Base-by-base conservation (phyloP, 1,140 invertebrate species). In the Aphelenchoides fujianensis region DNA sequence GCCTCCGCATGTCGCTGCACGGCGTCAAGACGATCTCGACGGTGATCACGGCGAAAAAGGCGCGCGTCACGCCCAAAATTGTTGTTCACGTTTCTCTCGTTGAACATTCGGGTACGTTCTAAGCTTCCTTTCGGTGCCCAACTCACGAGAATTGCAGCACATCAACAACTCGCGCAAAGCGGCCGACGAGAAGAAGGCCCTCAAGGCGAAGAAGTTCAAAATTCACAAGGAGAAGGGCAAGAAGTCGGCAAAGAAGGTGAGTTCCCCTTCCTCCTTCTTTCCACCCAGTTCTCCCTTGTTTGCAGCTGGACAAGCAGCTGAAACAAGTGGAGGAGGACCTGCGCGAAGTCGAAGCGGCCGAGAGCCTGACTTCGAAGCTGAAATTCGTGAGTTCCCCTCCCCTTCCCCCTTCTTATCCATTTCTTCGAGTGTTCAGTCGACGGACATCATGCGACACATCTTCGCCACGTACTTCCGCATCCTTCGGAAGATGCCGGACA, bases 391-490 rank as follows among this genome's bases (percentile, higher is more conserved):
- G 77, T 74, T 72, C n/a, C n/a, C n/a, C n/a, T n/a, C n/a, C n/a
- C n/a, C 23, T 35, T 66, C 36, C 36, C n/a, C 37, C 23, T 19
- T 31, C 16, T 66, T 30, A 23, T 66, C 31, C n/a, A 30, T 62
- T 12, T 0, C 7, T 31, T 48, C 23, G 3, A 1, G 3, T 62
- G 30, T 79, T 74, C 77, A 88, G 86, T 87, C 95, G 27, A 95
- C 94, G 1, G 91, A 96, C 87, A 93, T 95, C 23, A 92, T 92
- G 3, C 91, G 92, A 86, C 87, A 92, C 70, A 88, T 97, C 0
- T 98, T 98, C 85, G 90, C 91, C 53, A 92, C 95, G 36, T 98
- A 95, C 85, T 97, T 98, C 83, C 88, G 93, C 62, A 90, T 97
- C 75, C 87, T 98, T 12, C 72, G 74, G 48, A 35, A 74, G 59